Base-by-base conservation (phyloP, 1,140 invertebrate species). In the Bradysia coprophila region DNA sequence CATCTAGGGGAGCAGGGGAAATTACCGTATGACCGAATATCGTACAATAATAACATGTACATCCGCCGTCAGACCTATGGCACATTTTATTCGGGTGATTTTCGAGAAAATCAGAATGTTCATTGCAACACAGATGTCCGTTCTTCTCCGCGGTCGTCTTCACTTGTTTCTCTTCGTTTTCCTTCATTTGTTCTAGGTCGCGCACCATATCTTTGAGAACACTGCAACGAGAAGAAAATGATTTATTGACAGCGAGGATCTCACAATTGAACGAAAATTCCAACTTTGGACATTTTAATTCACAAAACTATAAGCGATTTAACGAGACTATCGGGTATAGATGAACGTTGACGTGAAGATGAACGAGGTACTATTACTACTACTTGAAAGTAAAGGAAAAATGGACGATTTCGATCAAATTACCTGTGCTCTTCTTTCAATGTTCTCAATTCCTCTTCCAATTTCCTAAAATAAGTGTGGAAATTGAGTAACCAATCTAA, bases 71-170 rank as follows among this genome's bases (percentile, higher is more conserved):
- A 16, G 32, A 32, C 22, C 33, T 32, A 24, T 42, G 36, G 21
- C 36, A 38, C 36, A 38, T 38, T 38, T 38, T 38, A 18, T 38
- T 38, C 10, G n/a, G 36, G 4, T 38, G 36, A 38, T 38, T 38
- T 4, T 59, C 56, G 1, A 53, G 54, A 19, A 59, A 53, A 37
- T 59, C 56, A 19, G 56, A 54, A 45, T 59, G 58, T 44, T 59
- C 56, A 4, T 53, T 49, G 42, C 56, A 58, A 33, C 32, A 21
- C 4, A 13, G 23, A 36, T 37, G 41, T 37, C 16, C 21, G 10
- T 21, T 19, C 24, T 20, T 42, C 8, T 32, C 33, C 6, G 31
- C 37, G 23, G 20, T 42, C 4, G 21, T n/a, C 18, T 19, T 36
- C 3, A 36, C 18, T 36, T 37, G 32, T 5, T 21, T 33, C n/a